These are phyloP conservation scores for Cynodonichthys magdalenae DNA, from an alignment of 2,797 vertebrate genomes.

Conservation along the genomic window DNA sequence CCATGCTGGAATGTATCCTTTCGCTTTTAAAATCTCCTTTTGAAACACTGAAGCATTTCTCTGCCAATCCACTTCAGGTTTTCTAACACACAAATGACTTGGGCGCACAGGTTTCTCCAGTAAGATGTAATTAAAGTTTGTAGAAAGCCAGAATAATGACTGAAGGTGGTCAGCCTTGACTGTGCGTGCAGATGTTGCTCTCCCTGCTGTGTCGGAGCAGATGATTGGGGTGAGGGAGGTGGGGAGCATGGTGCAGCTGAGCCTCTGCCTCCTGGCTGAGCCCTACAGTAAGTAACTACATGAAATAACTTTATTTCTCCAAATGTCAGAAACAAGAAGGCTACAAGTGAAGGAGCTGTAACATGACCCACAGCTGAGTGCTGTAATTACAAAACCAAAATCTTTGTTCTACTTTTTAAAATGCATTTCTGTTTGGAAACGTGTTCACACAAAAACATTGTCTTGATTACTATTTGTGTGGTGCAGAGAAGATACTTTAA, in stretches of 20 bases:
- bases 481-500: not conserved
- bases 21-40: not conserved
- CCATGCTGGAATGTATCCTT: conserved; percentile 95
- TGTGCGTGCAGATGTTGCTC: conserved; percentile 81
- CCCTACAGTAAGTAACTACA: conserved; percentile 84
- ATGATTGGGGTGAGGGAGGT: conserved; percentile 88
- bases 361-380: not conserved
- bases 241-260: conserved; percentile 89
- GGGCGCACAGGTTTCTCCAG: too few relatives aligned
- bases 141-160: not conserved
- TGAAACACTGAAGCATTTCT: too few relatives aligned
- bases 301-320: not conserved
- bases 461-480: too few relatives aligned
- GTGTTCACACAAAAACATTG: not conserved
- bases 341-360: not conserved
- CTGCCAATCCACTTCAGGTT: too few relatives aligned
- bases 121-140: too few relatives aligned
- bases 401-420: not conserved
- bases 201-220: conserved; percentile 85
- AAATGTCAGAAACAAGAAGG: not conserved
- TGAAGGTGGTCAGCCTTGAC: conserved; percentile 63
- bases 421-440: not conserved
- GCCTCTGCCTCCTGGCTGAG: conserved; percentile 86
- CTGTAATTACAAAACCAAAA: not conserved
- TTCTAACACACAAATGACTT: too few relatives aligned